Evolutionary conservation across 2,113 vertebrate genomes (phyloP), one percentile per base, ranked within the genome.

Genomic region (Ptilonorhynchus violaceus): DNA sequence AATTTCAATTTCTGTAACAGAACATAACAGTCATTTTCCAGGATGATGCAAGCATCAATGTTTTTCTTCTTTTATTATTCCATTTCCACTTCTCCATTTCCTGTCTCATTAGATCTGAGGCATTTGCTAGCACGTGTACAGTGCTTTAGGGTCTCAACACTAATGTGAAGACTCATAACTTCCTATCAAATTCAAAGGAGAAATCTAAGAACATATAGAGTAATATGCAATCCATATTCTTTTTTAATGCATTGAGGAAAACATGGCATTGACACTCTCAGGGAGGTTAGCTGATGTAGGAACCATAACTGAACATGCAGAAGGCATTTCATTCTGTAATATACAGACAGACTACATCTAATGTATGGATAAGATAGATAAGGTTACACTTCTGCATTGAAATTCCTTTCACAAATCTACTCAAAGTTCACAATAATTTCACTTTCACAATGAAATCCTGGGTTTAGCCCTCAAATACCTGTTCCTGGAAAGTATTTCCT

Each of bases 1-100:
- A 85, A 94, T 68, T 96, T 92, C 78, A 80, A 93, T 95, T 92
- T 88, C 76, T 69, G 30, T 63, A 90, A 58, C 10, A 92, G 55
- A 82, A 52, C 42, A 37, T 24, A 95, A 69, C 19, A 75, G 56
- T 81, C 7, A 76, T 84, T 96, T 87, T 85, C 74, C 74, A 86
- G 42, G 39, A 87, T 91, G 46, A 56, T 21, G 23, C 15, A 69
- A 73, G 60, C 50, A 74, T 80, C 59, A 78, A 14, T 58, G 41
- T 58, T 92, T 94, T 85, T 72, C 77, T 94, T 68, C 70, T 23
- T 73, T 88, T 84, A 66, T 68, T 69, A 68, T 46, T 85, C 52
- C 2, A 0, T 85, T 86, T 93, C 72, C 94, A 11, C n/a, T 87
- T 59, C 91, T 77, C 50, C 63, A 72, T 92, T 95, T 96, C 66